Evolutionary conservation across 2,888 invertebrate species (phyloP).

Genomic region (Drosophila histrio): DNA sequence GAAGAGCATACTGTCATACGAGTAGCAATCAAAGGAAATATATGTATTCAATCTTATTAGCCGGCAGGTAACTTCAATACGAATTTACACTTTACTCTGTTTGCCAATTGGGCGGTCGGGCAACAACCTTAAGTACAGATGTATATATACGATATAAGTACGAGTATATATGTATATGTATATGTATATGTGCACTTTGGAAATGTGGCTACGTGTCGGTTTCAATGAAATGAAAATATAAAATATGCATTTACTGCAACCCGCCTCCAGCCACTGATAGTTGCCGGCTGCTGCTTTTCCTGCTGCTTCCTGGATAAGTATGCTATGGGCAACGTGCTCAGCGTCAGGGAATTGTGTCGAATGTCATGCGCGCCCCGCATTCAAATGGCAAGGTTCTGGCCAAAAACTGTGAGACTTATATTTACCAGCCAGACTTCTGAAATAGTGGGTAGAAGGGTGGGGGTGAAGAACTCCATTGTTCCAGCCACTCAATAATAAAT

Average conservation of each 20-base stretch:
- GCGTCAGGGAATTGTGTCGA: constrained; percentile 65
- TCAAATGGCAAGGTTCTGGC: constrained; percentile 54
- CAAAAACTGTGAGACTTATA: constrained; percentile 35
- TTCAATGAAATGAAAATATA: constrained; percentile 79
- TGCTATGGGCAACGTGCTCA: constrained; percentile 64
- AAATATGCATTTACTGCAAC: constrained; percentile 74
- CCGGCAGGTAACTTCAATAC: constrained; percentile 25
- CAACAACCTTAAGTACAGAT: constrained; percentile 39
- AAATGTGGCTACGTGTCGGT: constrained; percentile 65
- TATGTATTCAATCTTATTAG: constrained; percentile 37
- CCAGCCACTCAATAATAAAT: constrained; percentile 72
- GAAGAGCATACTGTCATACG: constrained; percentile 1
- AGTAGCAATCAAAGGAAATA: constrained; percentile 33
- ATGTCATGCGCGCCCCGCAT: constrained; percentile 59
- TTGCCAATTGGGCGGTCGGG: constrained; percentile 20
- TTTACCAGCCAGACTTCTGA: constrained; percentile 33
- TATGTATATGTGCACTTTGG: constrained; percentile 12
- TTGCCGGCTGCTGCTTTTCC: constrained; percentile 36
- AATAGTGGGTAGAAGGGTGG: constrained; percentile 9
- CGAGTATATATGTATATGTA: background rate
- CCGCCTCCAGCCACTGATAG: constrained; percentile 47
- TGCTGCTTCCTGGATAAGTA: constrained; percentile 63
- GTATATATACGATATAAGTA: constrained; percentile 1
- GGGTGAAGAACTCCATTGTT: constrained; percentile 51
- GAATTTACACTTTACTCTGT: constrained; percentile 32